A percentile compares a stretch with the other conserved stretches of the same genome.
Conservation (phyloP, 2,113 vertebrate species). For the Eulacestoma nigropectus region DNA sequence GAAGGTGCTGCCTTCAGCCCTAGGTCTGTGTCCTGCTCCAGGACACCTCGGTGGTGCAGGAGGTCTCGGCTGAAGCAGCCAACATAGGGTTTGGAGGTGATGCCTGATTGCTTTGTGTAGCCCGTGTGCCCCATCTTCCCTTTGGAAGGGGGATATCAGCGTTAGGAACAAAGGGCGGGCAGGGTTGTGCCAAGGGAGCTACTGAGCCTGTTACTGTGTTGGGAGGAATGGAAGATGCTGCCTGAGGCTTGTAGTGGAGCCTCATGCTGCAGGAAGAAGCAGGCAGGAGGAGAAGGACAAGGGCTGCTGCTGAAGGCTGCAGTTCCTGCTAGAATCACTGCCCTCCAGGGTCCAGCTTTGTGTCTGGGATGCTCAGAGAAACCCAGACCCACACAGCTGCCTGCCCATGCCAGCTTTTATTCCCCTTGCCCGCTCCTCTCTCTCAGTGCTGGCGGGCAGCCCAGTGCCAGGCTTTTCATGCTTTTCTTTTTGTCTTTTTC, state of each 20-base stretch:
- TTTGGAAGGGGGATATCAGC: too few relatives aligned
- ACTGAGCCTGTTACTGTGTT: background rate
- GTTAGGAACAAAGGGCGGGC: accelerated
- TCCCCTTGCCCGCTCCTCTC: background rate
- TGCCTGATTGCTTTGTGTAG: background rate
- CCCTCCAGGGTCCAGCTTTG: background rate
- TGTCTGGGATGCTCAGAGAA: background rate
- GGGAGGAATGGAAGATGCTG: background rate
- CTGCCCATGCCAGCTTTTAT: background rate
- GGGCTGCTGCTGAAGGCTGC: background rate
- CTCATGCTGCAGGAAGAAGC: background rate
- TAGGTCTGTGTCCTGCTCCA: background rate
- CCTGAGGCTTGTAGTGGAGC: background rate
- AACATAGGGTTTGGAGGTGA: accelerated
- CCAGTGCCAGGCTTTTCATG: background rate
- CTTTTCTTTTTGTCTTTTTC: conserved; percentile 20
- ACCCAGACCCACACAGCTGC: background rate
- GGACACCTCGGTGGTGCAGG: background rate
- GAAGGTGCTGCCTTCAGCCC: background rate
- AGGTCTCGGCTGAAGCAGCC: background rate
- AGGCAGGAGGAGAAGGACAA: background rate
- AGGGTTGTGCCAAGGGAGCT: background rate
- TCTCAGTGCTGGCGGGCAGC: background rate
- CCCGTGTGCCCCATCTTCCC: background rate
- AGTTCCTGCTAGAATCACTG: accelerated